Conservation (phyloP, 2,888 invertebrate genomes). For the Terebella lapidaria region DNA sequence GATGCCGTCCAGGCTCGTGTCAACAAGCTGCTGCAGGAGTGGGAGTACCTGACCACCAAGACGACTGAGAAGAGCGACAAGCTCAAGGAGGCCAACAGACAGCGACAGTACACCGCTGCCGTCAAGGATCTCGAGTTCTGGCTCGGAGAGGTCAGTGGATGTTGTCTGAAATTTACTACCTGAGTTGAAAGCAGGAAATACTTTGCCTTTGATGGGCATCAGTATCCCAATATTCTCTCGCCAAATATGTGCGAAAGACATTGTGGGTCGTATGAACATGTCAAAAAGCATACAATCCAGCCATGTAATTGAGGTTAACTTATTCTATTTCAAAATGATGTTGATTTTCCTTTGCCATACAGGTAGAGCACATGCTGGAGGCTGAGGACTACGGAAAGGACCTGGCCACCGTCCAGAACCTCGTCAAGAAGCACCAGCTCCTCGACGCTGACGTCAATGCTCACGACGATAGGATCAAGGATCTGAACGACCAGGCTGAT, state of each 20-base stretch:
- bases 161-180: too few relatives aligned
- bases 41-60: conserved; percentile 97
- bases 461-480: conserved; percentile 69
- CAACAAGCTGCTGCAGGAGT: conserved; percentile 81
- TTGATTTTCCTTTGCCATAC: too few relatives aligned
- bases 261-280: too few relatives aligned
- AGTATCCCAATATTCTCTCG: too few relatives aligned
- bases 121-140: conserved; percentile 99
- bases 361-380: conserved; percentile 79
- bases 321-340: too few relatives aligned
- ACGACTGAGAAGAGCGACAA: conserved; percentile 97
- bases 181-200: too few relatives aligned
- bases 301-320: too few relatives aligned
- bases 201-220: too few relatives aligned
- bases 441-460: conserved; percentile 94
- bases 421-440: conserved; percentile 83
- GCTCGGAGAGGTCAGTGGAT: conserved; percentile 81
- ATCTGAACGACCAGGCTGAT: conserved; percentile 94
- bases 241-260: too few relatives aligned
- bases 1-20: conserved; percentile 78
- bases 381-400: conserved; percentile 98
- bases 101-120: conserved; percentile 95
- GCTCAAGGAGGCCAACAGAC: conserved; percentile 97
- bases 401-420: conserved; percentile 94
- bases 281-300: too few relatives aligned